phyloP scores from a whole-genome alignment of 2,797 vertebrate species.

The Carcharodon carcharias region DNA sequence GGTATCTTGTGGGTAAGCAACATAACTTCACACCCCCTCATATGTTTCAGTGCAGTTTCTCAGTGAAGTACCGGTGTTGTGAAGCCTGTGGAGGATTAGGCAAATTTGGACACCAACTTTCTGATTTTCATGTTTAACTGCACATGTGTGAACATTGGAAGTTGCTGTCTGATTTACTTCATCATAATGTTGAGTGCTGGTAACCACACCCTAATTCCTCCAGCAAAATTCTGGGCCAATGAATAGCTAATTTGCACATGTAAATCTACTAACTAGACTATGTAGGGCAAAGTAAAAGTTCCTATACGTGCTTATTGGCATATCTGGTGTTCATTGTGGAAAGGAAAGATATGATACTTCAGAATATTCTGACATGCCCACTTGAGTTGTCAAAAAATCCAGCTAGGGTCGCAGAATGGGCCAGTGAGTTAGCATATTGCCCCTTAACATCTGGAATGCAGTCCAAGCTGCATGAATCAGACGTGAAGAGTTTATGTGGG shows the following conservation, averaged over 20 bases:
- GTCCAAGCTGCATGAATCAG: neutral
- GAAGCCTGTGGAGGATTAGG: neutral
- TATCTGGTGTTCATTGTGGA: neutral
- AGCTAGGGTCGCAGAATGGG: neutral
- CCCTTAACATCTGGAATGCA: neutral
- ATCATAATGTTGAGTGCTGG: neutral
- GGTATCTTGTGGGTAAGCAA: too few relatives aligned
- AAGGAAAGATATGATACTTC: neutral
- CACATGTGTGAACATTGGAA: neutral
- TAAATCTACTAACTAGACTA: neutral
- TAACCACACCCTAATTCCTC: neutral
- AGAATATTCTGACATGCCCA: neutral
- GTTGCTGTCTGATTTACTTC: neutral
- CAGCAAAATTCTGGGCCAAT: neutral
- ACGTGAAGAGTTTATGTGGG: neutral
- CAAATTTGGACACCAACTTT: neutral
- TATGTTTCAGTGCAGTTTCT: neutral
- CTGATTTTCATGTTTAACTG: neutral
- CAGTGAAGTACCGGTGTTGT: neutral
- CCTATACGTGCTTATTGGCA: neutral
- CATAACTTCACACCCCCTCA: neutral
- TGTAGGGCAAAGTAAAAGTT: too few relatives aligned
- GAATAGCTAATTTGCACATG: neutral
- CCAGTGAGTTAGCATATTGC: neutral
- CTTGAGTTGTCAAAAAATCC: neutral